A percentile compares a stretch with the other conserved stretches of the same genome.
Evolutionary conservation across 92 coral and sea anemone species (phyloP).

Genomic region (Desmophyllum pertusum): DNA sequence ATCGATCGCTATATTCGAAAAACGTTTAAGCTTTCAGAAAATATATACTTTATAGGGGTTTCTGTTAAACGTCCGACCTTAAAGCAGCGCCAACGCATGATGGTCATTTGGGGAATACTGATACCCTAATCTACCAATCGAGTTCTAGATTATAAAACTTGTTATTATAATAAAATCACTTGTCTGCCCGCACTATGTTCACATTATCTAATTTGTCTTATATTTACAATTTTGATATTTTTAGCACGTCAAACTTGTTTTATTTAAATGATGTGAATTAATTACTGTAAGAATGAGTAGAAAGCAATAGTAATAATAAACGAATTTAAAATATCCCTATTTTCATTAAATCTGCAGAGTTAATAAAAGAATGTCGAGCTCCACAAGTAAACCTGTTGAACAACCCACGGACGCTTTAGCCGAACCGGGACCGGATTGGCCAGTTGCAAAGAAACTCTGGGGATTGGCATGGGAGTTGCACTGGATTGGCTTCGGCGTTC

Average conservation of each 20-base stretch:
- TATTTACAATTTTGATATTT: neutral
- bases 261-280: neutral
- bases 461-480: slow-evolving; percentile 75
- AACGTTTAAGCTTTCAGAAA: too few species aligned
- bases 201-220: neutral
- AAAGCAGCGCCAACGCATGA: too few species aligned
- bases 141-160: too few species aligned
- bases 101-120: too few species aligned
- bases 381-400: neutral
- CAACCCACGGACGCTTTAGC: slow-evolving; percentile 34
- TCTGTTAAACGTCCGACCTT: too few species aligned
- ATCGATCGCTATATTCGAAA: too few species aligned
- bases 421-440: slow-evolving; percentile 84
- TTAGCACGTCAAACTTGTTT: neutral
- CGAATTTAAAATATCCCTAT: neutral
- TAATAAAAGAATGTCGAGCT: neutral
- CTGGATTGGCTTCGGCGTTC: slow-evolving; percentile 68
- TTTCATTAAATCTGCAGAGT: neutral
- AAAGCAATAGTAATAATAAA: neutral
- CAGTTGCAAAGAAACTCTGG: slow-evolving; percentile 69
- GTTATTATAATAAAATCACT: too few species aligned
- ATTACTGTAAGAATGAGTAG: neutral
- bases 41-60: too few species aligned
- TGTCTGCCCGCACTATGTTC: too few species aligned
- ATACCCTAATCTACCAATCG: too few species aligned